phyloP scores from a whole-genome alignment of 2,797 vertebrate genomes.

The Smutsia gigantea region DNA sequence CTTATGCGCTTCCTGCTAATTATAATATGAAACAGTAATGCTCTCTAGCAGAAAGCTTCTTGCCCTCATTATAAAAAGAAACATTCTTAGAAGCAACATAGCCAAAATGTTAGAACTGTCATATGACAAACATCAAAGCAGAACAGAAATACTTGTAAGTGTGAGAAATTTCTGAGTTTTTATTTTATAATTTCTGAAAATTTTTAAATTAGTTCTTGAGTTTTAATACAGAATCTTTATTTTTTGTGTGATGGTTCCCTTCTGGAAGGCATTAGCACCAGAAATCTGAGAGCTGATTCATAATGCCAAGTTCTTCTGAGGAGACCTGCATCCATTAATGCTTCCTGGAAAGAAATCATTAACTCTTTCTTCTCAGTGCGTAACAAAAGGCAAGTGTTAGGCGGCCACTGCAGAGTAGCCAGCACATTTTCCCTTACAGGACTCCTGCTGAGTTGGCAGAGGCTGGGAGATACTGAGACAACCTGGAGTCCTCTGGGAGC shows the following conservation, averaged over 20 bases:
- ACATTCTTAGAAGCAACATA: not conserved
- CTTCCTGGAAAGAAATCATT: not conserved
- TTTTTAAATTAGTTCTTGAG: not conserved
- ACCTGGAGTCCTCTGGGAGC: not conserved
- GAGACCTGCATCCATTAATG: not conserved
- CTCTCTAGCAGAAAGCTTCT: not conserved
- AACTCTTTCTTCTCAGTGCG: slow-evolving; percentile 5
- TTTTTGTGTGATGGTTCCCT: not conserved
- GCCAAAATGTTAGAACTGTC: not conserved
- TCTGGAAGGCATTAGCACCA: not conserved
- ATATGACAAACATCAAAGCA: not conserved
- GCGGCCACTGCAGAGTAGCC: not conserved
- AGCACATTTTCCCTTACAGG: not conserved
- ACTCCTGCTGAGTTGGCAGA: not conserved
- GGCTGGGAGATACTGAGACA: not conserved
- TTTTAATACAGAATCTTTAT: not conserved
- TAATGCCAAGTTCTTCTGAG: not conserved
- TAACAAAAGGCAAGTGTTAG: not conserved
- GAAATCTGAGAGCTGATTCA: not conserved
- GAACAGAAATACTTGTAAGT: not conserved
- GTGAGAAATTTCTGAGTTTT: slow-evolving; percentile 12
- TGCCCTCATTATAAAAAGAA: not conserved
- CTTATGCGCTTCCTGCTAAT: not conserved
- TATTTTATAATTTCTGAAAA: not conserved
- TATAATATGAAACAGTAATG: not conserved